A percentile compares a stretch with the other conserved stretches of the same genome.
Conservation (phyloP, 2,113 vertebrate species). For the Epinephelus lanceolatus region DNA sequence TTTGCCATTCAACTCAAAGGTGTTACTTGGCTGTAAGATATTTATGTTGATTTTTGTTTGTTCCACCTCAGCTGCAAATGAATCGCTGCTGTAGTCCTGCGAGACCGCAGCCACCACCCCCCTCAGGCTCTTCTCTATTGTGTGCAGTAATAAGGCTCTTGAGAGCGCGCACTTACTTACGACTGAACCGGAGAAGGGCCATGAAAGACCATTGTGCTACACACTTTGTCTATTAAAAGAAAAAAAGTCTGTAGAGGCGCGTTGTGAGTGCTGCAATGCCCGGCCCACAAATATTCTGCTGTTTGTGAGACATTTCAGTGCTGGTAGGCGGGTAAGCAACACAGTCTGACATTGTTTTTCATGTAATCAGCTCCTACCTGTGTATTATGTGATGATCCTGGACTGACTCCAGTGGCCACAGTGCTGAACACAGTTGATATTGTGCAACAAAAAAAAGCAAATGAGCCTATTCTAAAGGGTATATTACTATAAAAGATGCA, state of each 20-base stretch:
- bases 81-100: conserved; percentile 49
- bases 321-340: conserved; percentile 9
- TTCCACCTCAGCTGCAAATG: conserved; percentile 67
- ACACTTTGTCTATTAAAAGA: conserved; percentile 70
- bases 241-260: conserved; percentile 40
- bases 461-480: background rate
- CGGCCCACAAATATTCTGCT: conserved; percentile 40
- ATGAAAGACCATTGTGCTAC: conserved; percentile 66
- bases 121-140: conserved; percentile 62
- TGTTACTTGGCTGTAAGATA: conserved; percentile 62
- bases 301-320: conserved; percentile 13
- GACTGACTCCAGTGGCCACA: background rate
- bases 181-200: conserved; percentile 62
- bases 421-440: background rate
- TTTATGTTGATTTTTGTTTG: conserved; percentile 71
- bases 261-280: conserved; percentile 39
- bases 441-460: background rate
- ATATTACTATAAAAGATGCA: conserved; percentile 18
- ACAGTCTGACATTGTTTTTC: conserved; percentile 42
- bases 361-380: conserved; percentile 52
- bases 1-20: conserved; percentile 18
- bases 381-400: conserved; percentile 20
- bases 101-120: conserved; percentile 36
- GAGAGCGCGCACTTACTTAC: conserved; percentile 69
- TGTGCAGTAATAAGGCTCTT: conserved; percentile 78